phyloP scores from a whole-genome alignment of 2,113 vertebrate genomes.

The Lamprologus sp. region DNA sequence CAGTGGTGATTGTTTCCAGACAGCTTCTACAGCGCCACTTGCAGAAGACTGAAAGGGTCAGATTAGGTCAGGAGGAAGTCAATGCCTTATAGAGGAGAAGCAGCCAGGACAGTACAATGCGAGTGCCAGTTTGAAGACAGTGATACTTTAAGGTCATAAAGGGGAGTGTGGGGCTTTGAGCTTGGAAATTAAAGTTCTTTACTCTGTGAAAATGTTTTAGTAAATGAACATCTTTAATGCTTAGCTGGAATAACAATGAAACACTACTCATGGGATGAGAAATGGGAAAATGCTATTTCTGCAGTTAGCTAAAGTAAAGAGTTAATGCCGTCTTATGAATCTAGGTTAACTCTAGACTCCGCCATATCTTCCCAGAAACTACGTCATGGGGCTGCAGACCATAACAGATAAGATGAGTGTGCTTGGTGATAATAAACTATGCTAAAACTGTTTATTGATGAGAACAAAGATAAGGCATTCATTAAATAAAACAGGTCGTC shows the following conservation, averaged over 20 bases:
- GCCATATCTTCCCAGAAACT: background rate
- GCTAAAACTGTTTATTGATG: background rate
- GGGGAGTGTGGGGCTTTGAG: background rate
- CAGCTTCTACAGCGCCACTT: background rate
- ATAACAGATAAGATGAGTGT: background rate
- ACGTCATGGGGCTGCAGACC: background rate
- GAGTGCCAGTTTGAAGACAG: background rate
- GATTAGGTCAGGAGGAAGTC: background rate
- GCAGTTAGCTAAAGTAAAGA: background rate
- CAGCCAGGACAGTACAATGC: background rate
- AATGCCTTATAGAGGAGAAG: background rate
- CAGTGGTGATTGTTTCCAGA: background rate
- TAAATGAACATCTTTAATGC: background rate
- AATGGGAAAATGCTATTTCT: background rate
- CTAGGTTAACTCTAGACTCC: background rate
- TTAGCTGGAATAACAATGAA: background rate
- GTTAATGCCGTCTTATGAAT: background rate
- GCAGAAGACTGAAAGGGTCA: background rate
- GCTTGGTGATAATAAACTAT: background rate
- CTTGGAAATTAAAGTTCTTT: background rate
- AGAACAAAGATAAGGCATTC: background rate
- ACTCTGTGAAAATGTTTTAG: background rate
- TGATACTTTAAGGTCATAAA: background rate
- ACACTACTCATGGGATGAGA: background rate
- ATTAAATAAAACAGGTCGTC: background rate